These are phyloP conservation scores for Hydropotes inermis DNA, from an alignment of 2,113 vertebrate species.

Conservation along the genomic window DNA sequence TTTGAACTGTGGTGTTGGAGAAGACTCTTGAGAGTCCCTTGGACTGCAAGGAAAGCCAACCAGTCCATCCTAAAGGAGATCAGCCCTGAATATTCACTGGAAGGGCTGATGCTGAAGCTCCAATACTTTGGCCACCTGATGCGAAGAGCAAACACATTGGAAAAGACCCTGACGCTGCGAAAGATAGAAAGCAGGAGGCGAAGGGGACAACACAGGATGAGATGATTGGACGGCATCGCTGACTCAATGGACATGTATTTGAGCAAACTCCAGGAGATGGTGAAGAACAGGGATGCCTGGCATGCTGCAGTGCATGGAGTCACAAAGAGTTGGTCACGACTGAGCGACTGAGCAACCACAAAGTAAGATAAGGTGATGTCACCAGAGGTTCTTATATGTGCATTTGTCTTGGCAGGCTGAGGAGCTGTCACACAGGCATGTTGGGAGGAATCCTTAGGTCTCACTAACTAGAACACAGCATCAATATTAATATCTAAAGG, in stretches of 20 bases:
- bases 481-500: constrained; percentile 67
- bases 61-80: neutral
- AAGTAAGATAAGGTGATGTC: neutral
- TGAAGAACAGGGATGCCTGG: neutral
- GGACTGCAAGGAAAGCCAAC: neutral
- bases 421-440: constrained; percentile 47
- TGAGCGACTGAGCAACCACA: neutral
- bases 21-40: neutral
- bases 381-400: neutral
- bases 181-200: neutral
- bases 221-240: neutral
- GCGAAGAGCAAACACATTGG: neutral
- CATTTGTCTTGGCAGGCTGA: constrained; percentile 68
- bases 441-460: constrained; percentile 45
- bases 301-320: neutral
- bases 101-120: neutral
- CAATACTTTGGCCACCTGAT: neutral
- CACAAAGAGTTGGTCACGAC: neutral
- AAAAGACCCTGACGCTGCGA: neutral
- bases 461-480: constrained; percentile 68
- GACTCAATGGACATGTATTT: neutral
- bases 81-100: neutral
- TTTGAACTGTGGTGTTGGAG: neutral
- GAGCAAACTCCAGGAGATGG: neutral
- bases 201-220: neutral